Conservation (phyloP, 2,113 vertebrate genomes). For the cattle (Bos taurus) region DNA sequence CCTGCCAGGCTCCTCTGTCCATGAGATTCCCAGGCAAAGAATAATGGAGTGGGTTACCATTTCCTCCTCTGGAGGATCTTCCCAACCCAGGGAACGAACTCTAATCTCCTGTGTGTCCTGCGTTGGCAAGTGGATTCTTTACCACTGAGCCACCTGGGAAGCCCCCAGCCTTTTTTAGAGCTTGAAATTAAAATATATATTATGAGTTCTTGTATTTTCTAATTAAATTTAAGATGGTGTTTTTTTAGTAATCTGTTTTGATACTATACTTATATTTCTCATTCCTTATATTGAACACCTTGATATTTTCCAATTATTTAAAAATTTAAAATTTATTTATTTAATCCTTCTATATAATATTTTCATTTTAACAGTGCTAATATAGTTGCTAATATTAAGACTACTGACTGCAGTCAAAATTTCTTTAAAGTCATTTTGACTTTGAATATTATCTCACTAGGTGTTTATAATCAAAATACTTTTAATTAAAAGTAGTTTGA, state of each 20-base stretch:
- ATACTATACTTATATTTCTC: neutral
- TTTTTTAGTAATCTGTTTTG: neutral
- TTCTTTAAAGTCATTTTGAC: neutral
- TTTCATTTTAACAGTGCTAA: neutral
- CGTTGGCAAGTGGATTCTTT: neutral
- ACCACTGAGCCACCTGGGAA: neutral
- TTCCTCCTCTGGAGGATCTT: neutral
- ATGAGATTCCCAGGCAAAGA: neutral
- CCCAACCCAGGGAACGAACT: rapidly evolving
- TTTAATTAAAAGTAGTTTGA: neutral
- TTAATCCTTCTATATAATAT: neutral
- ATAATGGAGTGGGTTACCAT: neutral
- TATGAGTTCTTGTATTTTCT: neutral
- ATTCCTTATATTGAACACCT: neutral
- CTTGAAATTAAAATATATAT: neutral
- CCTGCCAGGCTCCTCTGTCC: neutral
- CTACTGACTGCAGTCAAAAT: neutral
- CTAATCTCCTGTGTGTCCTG: neutral
- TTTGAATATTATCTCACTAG: neutral
- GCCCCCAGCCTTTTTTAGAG: neutral
- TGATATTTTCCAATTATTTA: neutral
- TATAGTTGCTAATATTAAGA: neutral
- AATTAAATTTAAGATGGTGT: neutral
- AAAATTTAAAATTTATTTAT: neutral
- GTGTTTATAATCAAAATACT: neutral